phyloP scores from a whole-genome alignment of 2,888 invertebrate species.

The Crematogaster levior region DNA sequence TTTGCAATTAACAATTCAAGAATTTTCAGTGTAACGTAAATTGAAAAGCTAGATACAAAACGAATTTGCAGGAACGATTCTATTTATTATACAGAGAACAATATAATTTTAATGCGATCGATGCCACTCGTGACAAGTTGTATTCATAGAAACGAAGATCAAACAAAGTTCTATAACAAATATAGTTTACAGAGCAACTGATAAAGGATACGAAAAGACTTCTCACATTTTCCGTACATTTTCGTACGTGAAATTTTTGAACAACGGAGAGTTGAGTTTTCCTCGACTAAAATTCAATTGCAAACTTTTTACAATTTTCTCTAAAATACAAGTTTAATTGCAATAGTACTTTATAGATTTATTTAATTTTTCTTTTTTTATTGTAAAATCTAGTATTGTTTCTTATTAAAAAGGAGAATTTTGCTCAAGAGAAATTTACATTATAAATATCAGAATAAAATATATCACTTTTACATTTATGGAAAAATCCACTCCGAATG shows the following conservation, averaged over 20 bases:
- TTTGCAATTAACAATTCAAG: not conserved
- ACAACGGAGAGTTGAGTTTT: not conserved
- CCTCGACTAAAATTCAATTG: not conserved
- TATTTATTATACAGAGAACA: slow-evolving; percentile 19
- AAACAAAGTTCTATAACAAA: not conserved
- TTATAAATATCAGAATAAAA: slow-evolving; percentile 11
- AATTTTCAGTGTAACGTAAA: not conserved
- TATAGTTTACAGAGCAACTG: not conserved
- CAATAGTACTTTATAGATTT: not conserved
- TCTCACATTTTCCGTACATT: not conserved
- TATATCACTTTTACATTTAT: slow-evolving; percentile 7
- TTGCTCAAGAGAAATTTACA: not conserved
- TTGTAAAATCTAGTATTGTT: not conserved
- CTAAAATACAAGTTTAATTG: not conserved
- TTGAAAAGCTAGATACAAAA: not conserved
- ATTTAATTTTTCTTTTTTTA: not conserved
- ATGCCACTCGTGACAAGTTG: not conserved
- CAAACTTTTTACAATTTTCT: not conserved
- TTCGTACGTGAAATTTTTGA: not conserved
- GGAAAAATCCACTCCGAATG: slow-evolving; percentile 3
- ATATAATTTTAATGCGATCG: slow-evolving; percentile 6
- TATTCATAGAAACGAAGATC: not conserved
- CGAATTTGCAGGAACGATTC: not conserved
- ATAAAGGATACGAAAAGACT: not conserved
- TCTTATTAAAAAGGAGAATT: not conserved